Conservation (phyloP, 2,888 invertebrate genomes). For the Leucania comma region DNA sequence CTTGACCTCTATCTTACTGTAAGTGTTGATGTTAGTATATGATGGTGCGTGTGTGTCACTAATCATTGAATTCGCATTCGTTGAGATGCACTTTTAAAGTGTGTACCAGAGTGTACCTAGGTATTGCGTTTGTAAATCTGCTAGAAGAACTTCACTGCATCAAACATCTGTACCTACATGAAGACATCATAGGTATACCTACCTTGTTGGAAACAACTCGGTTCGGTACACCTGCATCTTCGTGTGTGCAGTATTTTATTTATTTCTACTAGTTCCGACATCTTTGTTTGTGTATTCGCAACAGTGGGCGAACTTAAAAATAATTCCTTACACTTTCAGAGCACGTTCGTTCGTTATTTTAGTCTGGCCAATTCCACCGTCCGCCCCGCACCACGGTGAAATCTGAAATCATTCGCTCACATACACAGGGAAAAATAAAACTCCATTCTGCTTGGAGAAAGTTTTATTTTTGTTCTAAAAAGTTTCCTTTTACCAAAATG, state of each 20-base stretch:
- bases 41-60: not conserved
- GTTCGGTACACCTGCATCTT: not conserved
- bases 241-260: slow-evolving; percentile 47
- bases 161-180: too few relatives aligned
- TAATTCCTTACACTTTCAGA: slow-evolving; percentile 83
- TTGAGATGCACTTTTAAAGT: not conserved
- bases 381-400: slow-evolving; percentile 75
- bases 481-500: slow-evolving; percentile 47
- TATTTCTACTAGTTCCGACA: slow-evolving; percentile 57
- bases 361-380: slow-evolving; percentile 82
- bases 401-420: slow-evolving; percentile 76
- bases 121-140: not conserved
- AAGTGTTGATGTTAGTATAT: too few relatives aligned
- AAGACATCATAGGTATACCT: not conserved
- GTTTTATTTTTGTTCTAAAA: slow-evolving; percentile 58
- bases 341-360: slow-evolving; percentile 87
- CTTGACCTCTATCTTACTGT: too few relatives aligned
- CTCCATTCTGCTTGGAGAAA: slow-evolving; percentile 56
- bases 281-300: slow-evolving; percentile 69
- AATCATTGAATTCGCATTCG: not conserved
- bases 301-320: slow-evolving; percentile 76
- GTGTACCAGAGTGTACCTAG: not conserved
- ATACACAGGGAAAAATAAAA: slow-evolving; percentile 67
- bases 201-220: not conserved
- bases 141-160: not conserved